Evolutionary conservation across 2,888 invertebrate species (phyloP), one percentile per base, ranked within the genome.

Genomic region (Anarsia innoxiella): DNA sequence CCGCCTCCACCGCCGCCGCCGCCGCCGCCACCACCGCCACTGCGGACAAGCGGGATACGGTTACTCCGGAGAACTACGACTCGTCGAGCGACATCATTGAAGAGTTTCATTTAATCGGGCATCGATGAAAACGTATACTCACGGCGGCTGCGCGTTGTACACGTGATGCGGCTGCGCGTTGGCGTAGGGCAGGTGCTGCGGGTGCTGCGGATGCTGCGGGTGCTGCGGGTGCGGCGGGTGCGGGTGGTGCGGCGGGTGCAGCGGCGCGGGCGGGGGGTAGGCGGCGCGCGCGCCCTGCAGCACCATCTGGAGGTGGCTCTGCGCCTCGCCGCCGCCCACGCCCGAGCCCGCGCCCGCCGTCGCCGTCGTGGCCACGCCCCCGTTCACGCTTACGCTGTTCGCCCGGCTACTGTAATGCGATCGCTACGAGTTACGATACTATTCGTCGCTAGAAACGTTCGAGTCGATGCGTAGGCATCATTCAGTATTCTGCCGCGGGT

Each of bases 231-330:
- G 51, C 61, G 76, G 76, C 58, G 72, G 76, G 52, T 63, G 67
- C 54, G 66, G 69, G 61, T 69, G 62, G 67, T 69, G 61, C 69
- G 62, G 62, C 67, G 68, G 65, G 66, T 67, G 47, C 44, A n/a
- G n/a, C n/a, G 75, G 55, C 52, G 49, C 53, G 48, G 37, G 56
- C 5, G 36, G 47, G 40, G 53, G 66, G 64, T 67, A 70, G 33
- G 57, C 47, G 46, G 59, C 59, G 37, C 66, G 66, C 29, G 64
- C 61, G 46, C 56, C 65, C 78, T 78, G 50, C 53, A 87, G 76
- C 51, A 84, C 83, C 63, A 77, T 73, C 53, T 85, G 86, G 48
- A 86, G 67, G 48, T 84, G 84, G 49, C 79, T 76, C 51, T 67
- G 64, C 43, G 52, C 48, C 45, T 46, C 35, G 47, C 37, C 37